phyloP scores from a whole-genome alignment of 2,888 invertebrate species.

The Leptinotarsa tumamoca region DNA sequence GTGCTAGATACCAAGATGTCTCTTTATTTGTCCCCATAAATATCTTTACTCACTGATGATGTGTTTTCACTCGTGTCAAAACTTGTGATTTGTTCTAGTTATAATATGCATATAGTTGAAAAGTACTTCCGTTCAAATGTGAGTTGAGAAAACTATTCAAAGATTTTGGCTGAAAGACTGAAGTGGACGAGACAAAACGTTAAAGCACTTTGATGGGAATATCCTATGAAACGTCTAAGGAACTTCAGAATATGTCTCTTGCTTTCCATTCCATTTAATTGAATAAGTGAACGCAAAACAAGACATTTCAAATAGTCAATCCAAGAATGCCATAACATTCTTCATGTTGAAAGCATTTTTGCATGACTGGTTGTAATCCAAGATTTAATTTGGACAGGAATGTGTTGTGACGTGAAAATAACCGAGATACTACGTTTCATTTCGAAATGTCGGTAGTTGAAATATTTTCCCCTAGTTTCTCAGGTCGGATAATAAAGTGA shows the following conservation, averaged over 20 bases:
- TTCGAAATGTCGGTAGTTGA: neutral
- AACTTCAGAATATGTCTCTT: neutral
- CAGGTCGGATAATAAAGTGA: neutral
- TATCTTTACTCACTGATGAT: too few species aligned
- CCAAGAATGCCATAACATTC: neutral
- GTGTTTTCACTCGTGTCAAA: too few species aligned
- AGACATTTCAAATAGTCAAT: constrained; percentile 3
- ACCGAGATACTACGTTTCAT: neutral
- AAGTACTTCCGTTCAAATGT: too few species aligned
- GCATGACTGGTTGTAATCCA: neutral
- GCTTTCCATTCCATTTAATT: neutral
- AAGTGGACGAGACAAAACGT: too few species aligned
- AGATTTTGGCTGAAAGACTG: too few species aligned
- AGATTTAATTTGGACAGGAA: neutral
- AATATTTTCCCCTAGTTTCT: neutral
- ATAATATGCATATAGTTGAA: too few species aligned
- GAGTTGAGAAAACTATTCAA: too few species aligned
- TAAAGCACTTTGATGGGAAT: too few species aligned
- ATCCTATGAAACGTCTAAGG: neutral
- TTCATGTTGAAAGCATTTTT: neutral
- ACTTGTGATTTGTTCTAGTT: too few species aligned
- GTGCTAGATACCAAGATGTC: too few species aligned
- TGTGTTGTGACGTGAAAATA: neutral
- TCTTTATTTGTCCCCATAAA: too few species aligned
- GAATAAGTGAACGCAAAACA: neutral